phyloP scores from a whole-genome alignment of 2,113 vertebrate genomes.

The Psephotus haematonotus region DNA sequence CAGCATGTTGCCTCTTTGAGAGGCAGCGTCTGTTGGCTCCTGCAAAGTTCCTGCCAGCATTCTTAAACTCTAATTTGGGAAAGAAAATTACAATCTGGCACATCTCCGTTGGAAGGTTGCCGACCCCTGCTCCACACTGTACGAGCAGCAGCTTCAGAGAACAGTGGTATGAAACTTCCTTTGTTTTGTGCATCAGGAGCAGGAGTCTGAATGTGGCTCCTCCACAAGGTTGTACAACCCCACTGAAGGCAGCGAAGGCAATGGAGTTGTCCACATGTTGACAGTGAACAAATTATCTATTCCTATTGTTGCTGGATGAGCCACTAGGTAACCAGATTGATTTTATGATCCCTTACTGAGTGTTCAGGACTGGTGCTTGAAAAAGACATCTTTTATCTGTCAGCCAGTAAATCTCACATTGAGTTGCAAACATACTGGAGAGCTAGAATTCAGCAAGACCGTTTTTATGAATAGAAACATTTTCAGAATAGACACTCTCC shows the following conservation, averaged over 20 bases:
- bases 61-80: constrained; percentile 71
- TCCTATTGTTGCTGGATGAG: constrained; percentile 53
- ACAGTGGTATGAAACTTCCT: neutral
- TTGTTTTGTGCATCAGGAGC: neutral
- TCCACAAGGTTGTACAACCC: neutral
- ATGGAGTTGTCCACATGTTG: constrained; percentile 50
- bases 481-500: constrained; percentile 68
- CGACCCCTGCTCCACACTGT: constrained; percentile 53
- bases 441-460: constrained; percentile 56
- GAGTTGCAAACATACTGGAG: constrained; percentile 67
- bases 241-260: neutral
- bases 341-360: constrained; percentile 67
- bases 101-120: constrained; percentile 65
- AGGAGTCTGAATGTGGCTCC: neutral
- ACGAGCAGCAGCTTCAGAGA: neutral
- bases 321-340: constrained; percentile 69
- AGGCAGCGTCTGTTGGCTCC: constrained; percentile 69
- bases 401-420: constrained; percentile 68
- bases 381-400: constrained; percentile 73
- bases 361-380: constrained; percentile 65
- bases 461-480: constrained; percentile 69
- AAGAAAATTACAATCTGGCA: constrained; percentile 70
- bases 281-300: constrained; percentile 53
- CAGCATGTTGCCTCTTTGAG: constrained; percentile 59
- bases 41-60: constrained; percentile 69